Percentiles rank a stretch among this genome's conserved stretches.
phyloP scores from a whole-genome alignment of 2,888 invertebrate genomes.

The Epirrhoe alternata region DNA sequence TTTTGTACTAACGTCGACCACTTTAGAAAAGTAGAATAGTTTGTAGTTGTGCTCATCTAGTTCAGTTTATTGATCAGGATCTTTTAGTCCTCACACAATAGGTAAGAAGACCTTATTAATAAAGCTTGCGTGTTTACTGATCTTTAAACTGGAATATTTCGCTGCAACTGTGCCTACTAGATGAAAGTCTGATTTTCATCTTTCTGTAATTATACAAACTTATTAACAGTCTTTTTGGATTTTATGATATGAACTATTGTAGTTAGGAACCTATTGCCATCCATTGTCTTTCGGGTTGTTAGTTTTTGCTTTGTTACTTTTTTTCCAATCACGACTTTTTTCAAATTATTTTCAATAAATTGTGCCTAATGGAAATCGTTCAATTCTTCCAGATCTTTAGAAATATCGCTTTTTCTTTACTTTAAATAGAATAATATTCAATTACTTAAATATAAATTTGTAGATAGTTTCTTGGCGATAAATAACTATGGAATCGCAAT shows the following conservation, averaged over 20 bases:
- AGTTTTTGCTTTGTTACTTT: slow-evolving; percentile 16
- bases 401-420: slow-evolving; percentile 2
- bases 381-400: slow-evolving; percentile 1
- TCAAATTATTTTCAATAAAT: slow-evolving; percentile 8
- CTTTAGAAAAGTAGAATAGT: slow-evolving; percentile 46
- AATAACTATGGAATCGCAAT: slow-evolving; percentile 14
- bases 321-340: neutral
- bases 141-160: slow-evolving; percentile 9
- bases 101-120: neutral
- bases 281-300: slow-evolving; percentile 51
- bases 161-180: slow-evolving; percentile 27
- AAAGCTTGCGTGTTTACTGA: neutral
- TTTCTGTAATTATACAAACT: slow-evolving; percentile 48
- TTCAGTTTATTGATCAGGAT: slow-evolving; percentile 8
- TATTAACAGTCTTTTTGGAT: slow-evolving; percentile 49
- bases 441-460: slow-evolving; percentile 13
- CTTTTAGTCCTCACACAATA: neutral
- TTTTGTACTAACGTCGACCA: slow-evolving; percentile 52
- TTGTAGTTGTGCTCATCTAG: slow-evolving; percentile 29
- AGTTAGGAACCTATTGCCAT: slow-evolving; percentile 45
- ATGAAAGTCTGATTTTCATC: slow-evolving; percentile 60
- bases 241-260: slow-evolving; percentile 40
- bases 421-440: slow-evolving; percentile 8
- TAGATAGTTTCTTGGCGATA: slow-evolving; percentile 17
- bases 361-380: slow-evolving; percentile 17